These are phyloP conservation scores for Lagopus muta DNA, from an alignment of 2,113 vertebrate genomes.

Conservation along the genomic window DNA sequence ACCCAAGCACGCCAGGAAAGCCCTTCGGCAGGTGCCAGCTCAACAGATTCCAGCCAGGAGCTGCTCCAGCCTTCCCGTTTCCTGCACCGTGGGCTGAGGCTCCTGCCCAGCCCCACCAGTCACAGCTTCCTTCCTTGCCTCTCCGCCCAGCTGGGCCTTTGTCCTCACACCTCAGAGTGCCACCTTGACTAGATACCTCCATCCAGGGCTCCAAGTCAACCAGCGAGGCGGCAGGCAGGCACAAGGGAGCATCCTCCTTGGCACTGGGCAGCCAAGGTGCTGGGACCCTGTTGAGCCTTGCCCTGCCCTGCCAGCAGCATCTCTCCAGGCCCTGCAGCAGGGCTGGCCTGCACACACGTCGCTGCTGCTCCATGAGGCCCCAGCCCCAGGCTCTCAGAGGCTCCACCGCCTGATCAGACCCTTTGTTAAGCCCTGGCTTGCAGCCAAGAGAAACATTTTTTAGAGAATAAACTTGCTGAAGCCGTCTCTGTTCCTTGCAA, in stretches of 20 bases:
- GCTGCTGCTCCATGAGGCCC: background rate
- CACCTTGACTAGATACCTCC: accelerated
- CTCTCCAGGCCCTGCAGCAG: background rate
- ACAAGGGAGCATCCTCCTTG: background rate
- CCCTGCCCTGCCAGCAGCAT: background rate
- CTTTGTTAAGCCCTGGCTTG: conserved; percentile 60
- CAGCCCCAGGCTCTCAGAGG: conserved; percentile 49
- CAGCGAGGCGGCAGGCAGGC: accelerated
- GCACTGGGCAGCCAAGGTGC: background rate
- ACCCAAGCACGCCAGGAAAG: conserved; percentile 7
- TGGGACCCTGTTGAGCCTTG: background rate
- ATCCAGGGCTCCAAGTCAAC: background rate
- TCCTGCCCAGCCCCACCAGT: accelerated
- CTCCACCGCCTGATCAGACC: conserved; percentile 63
- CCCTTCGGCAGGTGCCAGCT: conserved; percentile 28
- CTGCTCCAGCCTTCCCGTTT: background rate
- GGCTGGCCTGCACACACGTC: background rate
- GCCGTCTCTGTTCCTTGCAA: background rate
- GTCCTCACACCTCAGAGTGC: background rate
- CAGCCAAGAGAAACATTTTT: conserved; percentile 71
- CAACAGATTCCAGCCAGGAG: background rate
- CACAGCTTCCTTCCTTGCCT: conserved; percentile 37
- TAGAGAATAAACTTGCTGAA: conserved; percentile 48
- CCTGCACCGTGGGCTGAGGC: background rate
- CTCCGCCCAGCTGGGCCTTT: conserved; percentile 19